These are phyloP conservation scores for Pristiophorus japonicus DNA, from an alignment of 2,113 vertebrate genomes.

Conservation along the genomic window DNA sequence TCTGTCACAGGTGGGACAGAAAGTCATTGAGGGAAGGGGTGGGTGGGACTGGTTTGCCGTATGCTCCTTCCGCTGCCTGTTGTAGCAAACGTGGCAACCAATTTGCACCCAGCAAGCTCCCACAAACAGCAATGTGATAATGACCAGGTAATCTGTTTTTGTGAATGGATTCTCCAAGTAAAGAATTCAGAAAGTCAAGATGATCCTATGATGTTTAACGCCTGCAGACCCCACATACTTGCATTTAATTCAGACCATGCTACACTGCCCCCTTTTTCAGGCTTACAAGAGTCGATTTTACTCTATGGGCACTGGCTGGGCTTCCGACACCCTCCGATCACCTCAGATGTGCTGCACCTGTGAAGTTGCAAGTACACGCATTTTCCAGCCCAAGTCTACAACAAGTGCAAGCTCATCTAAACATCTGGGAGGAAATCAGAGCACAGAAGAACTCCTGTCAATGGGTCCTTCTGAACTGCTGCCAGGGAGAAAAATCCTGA, in stretches of 20 bases:
- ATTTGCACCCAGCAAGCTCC: no score
- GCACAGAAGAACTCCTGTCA: not conserved
- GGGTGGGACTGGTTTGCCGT: no score
- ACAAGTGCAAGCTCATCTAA: not conserved
- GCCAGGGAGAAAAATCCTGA: not conserved
- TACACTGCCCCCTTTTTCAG: not conserved
- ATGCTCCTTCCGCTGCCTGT: no score
- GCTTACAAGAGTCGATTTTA: not conserved
- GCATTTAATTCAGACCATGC: not conserved
- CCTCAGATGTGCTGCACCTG: not conserved
- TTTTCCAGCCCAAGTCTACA: not conserved
- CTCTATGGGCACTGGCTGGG: not conserved
- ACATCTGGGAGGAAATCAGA: not conserved
- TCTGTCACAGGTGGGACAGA: no score
- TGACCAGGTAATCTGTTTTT: no score
- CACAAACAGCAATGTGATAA: no score
- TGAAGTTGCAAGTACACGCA: not conserved
- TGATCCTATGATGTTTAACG: not conserved
- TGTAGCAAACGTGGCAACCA: no score
- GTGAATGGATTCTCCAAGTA: not conserved
- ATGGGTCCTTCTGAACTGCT: not conserved
- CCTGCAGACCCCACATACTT: not conserved
- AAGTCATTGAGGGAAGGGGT: no score
- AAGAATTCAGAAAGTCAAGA: no score
- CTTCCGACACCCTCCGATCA: not conserved